phyloP scores from a whole-genome alignment of 2,888 invertebrate genomes.

The Himalopsyche anomala region DNA sequence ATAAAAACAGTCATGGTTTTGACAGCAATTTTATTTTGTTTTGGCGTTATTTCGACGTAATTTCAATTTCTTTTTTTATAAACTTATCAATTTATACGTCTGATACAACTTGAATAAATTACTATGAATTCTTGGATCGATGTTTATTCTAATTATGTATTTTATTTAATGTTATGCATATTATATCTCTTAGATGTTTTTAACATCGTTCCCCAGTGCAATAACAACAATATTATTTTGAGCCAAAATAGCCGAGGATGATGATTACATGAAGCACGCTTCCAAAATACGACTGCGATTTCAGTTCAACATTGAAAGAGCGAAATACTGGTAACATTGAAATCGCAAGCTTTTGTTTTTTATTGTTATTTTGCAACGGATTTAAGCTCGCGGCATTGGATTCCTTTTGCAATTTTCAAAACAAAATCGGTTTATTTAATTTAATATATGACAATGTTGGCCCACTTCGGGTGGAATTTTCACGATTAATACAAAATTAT shows the following conservation, averaged over 20 bases:
- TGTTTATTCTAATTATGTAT: no score
- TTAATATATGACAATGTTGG: not conserved
- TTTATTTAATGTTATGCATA: no score
- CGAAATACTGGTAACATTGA: slow-evolving; percentile 1
- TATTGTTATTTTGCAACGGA: slow-evolving; percentile 14
- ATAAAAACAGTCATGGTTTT: no score
- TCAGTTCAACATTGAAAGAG: slow-evolving; percentile 14
- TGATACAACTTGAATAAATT: no score
- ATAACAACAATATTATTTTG: no score
- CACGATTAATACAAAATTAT: slow-evolving; percentile 4
- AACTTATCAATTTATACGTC: no score
- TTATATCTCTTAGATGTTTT: no score
- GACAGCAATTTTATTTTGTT: no score
- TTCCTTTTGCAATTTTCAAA: not conserved
- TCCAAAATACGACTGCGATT: not conserved
- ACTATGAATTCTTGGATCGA: no score
- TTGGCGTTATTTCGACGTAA: no score
- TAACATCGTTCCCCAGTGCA: no score
- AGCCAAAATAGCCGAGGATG: not conserved
- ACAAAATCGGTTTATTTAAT: slow-evolving; percentile 2
- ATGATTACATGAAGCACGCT: slow-evolving; percentile 16
- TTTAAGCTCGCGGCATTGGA: not conserved
- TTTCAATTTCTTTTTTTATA: no score
- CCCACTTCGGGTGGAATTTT: not conserved
- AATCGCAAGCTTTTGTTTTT: slow-evolving; percentile 23